These are phyloP conservation scores for Cheilosia grossa DNA, from an alignment of 2,888 invertebrate genomes.

Conservation along the genomic window DNA sequence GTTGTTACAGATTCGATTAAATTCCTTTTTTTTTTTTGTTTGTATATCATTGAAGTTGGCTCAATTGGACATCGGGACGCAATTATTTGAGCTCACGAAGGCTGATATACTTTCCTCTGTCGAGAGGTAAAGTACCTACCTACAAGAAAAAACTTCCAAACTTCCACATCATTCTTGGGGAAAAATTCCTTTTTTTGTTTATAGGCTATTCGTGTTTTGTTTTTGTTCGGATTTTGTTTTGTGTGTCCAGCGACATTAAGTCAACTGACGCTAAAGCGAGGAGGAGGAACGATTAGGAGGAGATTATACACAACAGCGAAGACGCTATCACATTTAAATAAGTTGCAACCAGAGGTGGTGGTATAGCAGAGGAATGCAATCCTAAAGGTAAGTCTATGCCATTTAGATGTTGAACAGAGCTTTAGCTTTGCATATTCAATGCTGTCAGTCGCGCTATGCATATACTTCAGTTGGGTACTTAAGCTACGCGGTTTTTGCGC, in stretches of 20 bases:
- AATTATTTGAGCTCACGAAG: constrained; percentile 57
- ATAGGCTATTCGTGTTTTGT: constrained; percentile 31
- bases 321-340: constrained; percentile 66
- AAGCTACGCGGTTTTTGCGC: constrained; percentile 23
- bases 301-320: constrained; percentile 46
- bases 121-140: constrained; percentile 24
- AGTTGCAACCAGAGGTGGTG: constrained; percentile 55
- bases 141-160: constrained; percentile 2
- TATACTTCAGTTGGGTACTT: constrained; percentile 11
- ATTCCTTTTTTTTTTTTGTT: constrained; percentile 59
- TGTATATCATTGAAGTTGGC: constrained; percentile 35
- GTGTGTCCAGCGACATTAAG: constrained; percentile 62
- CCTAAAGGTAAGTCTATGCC: constrained; percentile 68
- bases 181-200: constrained; percentile 25
- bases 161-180: background rate
- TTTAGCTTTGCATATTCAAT: constrained; percentile 42
- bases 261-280: constrained; percentile 55
- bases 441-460: constrained; percentile 8
- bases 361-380: constrained; percentile 63
- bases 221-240: constrained; percentile 44
- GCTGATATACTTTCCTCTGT: constrained; percentile 55
- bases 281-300: constrained; percentile 39
- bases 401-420: constrained; percentile 46
- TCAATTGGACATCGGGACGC: constrained; percentile 59
- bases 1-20: constrained; percentile 68